phyloP scores from a whole-genome alignment of 1,140 invertebrate genomes.

The Drosophila pseudoananassae region DNA sequence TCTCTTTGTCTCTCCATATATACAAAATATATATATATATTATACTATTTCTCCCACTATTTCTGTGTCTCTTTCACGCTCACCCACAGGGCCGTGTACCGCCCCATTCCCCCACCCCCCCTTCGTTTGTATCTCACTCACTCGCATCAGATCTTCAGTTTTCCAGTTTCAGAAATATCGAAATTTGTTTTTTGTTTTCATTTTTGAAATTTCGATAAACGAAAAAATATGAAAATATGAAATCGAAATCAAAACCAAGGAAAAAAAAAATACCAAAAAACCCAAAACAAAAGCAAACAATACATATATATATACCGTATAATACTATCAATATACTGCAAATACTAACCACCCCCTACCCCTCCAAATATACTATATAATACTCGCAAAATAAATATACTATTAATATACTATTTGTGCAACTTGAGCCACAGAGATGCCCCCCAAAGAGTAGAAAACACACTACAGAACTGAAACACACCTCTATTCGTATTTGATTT shows the following conservation, averaged over 20 bases:
- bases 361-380: conserved; percentile 40
- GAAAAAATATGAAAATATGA: conserved; percentile 18
- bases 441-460: conserved; percentile 26
- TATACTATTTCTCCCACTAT: conserved; percentile 4
- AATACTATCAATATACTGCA: conserved; percentile 40
- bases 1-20: conserved; percentile 7
- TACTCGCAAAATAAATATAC: conserved; percentile 27
- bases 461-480: conserved; percentile 14
- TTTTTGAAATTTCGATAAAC: conserved; percentile 63
- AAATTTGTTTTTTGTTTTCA: conserved; percentile 50
- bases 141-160: conserved; percentile 4
- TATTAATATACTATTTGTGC: conserved; percentile 26
- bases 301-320: conserved; percentile 49
- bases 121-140: conserved; percentile 21
- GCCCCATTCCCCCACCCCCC: background rate
- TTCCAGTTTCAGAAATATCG: conserved; percentile 38
- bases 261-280: conserved; percentile 26
- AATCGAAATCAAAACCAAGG: conserved; percentile 15
- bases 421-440: conserved; percentile 41
- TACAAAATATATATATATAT: conserved; percentile 12
- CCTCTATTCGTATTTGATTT: conserved; percentile 38
- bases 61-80: conserved; percentile 25
- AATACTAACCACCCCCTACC: conserved; percentile 30
- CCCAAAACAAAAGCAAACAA: conserved; percentile 30
- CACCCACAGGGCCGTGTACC: conserved; percentile 18